These are phyloP conservation scores for Ridgeia piscesae DNA, from an alignment of 1,140 invertebrate species.

Conservation along the genomic window DNA sequence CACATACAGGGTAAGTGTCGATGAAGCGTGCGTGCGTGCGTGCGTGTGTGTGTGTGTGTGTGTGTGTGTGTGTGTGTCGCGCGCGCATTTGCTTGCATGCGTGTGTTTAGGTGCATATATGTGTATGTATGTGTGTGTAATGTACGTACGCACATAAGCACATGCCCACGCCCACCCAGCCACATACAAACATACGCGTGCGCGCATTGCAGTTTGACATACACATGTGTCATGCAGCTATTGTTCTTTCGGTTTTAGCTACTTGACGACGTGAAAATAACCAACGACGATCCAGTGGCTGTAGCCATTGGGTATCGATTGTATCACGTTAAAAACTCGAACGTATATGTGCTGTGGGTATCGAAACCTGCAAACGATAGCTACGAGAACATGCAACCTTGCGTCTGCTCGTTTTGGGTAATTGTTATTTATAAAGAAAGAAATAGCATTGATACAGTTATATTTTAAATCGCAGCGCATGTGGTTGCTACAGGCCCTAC, in stretches of 20 bases:
- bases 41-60: background rate
- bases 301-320: background rate
- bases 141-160: no score
- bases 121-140: no score
- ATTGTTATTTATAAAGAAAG: background rate
- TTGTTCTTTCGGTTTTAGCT: background rate
- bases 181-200: no score
- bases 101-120: background rate
- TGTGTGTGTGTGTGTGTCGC: background rate
- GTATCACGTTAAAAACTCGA: background rate
- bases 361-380: background rate
- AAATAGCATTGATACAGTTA: background rate
- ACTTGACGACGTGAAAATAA: background rate
- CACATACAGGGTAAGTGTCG: background rate
- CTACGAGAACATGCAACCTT: background rate
- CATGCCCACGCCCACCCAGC: no score
- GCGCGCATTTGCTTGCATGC: background rate
- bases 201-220: no score
- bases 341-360: background rate
- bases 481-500: background rate
- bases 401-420: slow-evolving; percentile 3
- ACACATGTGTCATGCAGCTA: background rate
- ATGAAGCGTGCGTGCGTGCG: background rate
- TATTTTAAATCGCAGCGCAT: background rate
- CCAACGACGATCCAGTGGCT: background rate